phyloP scores from a whole-genome alignment of 2,797 vertebrate genomes.

The Artibeus lituratus region DNA sequence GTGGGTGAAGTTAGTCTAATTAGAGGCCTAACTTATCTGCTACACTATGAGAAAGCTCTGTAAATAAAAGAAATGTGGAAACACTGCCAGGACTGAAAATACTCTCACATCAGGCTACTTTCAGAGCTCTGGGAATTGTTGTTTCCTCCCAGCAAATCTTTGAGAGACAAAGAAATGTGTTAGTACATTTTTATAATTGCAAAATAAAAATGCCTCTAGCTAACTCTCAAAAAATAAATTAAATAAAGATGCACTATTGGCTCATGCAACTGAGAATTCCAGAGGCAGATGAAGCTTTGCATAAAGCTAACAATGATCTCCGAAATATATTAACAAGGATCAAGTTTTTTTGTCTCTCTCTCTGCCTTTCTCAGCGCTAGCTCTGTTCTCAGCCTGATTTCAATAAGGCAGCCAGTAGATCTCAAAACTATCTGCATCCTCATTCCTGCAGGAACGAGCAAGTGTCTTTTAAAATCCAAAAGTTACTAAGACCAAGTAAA shows the following conservation, averaged over 20 bases:
- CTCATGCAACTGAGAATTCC: neutral
- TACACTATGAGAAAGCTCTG: neutral
- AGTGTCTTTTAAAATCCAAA: neutral
- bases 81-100: slow-evolving; percentile 31
- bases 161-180: neutral
- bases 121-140: slow-evolving; percentile 26
- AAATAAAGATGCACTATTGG: neutral
- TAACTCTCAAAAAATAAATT: neutral
- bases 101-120: neutral
- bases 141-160: neutral
- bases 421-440: neutral
- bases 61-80: slow-evolving; percentile 50
- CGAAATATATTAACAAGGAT: neutral
- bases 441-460: neutral
- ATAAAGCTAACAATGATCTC: neutral
- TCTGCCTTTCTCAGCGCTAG: neutral
- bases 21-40: slow-evolving; percentile 24
- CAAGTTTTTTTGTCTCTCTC: neutral
- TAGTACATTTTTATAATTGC: neutral
- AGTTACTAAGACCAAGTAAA: neutral
- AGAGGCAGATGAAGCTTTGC: neutral
- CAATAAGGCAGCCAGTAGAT: neutral
- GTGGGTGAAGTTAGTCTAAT: neutral
- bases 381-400: neutral
- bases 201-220: slow-evolving; percentile 12